Base-by-base conservation (phyloP, 2,888 invertebrate species). In the Uloborus plumipes region DNA sequence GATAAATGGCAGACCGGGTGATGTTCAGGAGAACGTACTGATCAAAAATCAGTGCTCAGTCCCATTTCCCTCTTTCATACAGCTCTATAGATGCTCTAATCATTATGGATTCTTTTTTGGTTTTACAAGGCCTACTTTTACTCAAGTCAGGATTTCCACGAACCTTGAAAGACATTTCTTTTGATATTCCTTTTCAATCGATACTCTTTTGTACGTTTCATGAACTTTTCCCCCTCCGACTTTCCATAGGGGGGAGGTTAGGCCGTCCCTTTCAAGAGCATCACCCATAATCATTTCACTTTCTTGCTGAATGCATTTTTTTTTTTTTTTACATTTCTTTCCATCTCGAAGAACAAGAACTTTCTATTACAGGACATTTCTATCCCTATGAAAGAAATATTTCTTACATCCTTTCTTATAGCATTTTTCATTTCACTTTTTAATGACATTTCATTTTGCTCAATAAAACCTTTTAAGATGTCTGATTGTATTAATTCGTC, bases 81-180 rank as follows among this genome's bases (percentile, higher is more conserved):
- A 26, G 53, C 62, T 64, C 22, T 20, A 73, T 64, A 20, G 64
- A 64, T 50, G 26, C 39, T 18, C 62, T 73, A 73, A 64, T 73
- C 73, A 73, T 73, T 73, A 73, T 64, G 59, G 64, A 73, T 73
- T 62, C 73, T 73, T 64, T 51, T 47, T 64, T 53, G 61, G 64
- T 73, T 73, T 73, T 73, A 73, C 73, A 73, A 64, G 73, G 73
- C 61, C 73, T 73, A 73, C 73, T 73, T 64, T 64, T 53, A 39
- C 47, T 65, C n/a, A 18, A 65, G 65, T 65, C 65, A 39, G 65
- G n/a, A 47, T 64, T 51, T 39, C 20, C 18, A 31, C 31, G 9
- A 73, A 18, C 47, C 64, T 31, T 26, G 14, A 73, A 62, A 73
- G 64, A 55, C 51, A 59, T 71, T 71, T 72, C 71, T 73, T 73